Evolutionary conservation across 2,113 vertebrate genomes (phyloP).

Genomic region (Oryzias woworae): DNA sequence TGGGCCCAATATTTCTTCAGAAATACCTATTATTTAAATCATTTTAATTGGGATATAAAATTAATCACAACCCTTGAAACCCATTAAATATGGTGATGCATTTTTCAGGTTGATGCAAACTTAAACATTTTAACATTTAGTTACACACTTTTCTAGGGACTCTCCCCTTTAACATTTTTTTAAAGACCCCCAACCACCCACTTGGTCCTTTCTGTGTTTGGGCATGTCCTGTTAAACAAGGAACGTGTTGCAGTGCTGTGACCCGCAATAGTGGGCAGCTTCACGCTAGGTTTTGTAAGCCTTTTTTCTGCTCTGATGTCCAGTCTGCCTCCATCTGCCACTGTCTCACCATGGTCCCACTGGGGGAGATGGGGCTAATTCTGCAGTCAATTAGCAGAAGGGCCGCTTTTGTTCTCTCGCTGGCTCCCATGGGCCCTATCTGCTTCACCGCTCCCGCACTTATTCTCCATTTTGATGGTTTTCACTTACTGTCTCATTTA

Average conservation of each 20-base stretch:
- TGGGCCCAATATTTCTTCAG: too few species aligned
- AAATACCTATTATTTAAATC: too few species aligned
- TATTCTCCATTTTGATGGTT: slow-evolving; percentile 52
- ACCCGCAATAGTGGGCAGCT: slow-evolving; percentile 88
- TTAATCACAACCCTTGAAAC: too few species aligned
- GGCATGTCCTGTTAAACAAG: slow-evolving; percentile 86
- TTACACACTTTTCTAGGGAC: not conserved
- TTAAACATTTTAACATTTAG: too few species aligned
- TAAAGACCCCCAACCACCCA: slow-evolving; percentile 62
- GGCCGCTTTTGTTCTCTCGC: slow-evolving; percentile 91
- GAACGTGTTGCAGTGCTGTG: slow-evolving; percentile 79
- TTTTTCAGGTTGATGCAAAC: too few species aligned
- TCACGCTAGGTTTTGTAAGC: slow-evolving; percentile 86
- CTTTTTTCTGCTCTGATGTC: slow-evolving; percentile 81
- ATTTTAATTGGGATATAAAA: too few species aligned
- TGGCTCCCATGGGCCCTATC: slow-evolving; percentile 84
- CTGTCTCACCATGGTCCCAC: slow-evolving; percentile 84
- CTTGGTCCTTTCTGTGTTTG: slow-evolving; percentile 65
- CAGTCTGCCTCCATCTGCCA: slow-evolving; percentile 90
- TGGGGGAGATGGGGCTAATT: slow-evolving; percentile 89
- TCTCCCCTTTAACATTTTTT: slow-evolving; percentile 53
- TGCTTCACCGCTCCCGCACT: slow-evolving; percentile 76
- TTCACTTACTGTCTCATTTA: slow-evolving; percentile 65
- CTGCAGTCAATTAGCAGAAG: slow-evolving; percentile 99
- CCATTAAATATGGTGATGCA: too few species aligned